These are phyloP conservation scores for Colletes latitarsis DNA, from an alignment of 1,140 invertebrate genomes.

Conservation along the genomic window DNA sequence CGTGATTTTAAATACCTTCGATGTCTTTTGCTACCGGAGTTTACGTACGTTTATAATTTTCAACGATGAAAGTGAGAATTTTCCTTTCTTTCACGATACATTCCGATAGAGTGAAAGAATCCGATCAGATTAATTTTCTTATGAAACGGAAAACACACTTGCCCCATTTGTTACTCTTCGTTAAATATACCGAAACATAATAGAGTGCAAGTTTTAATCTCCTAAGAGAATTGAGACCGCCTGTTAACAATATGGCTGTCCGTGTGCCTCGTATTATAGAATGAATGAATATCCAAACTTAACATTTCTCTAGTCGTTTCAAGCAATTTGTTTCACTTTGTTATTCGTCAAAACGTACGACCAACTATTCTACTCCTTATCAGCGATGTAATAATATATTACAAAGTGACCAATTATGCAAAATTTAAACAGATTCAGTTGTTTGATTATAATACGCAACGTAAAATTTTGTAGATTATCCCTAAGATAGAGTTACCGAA, in stretches of 20 bases:
- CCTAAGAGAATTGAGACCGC: slow-evolving; percentile 35
- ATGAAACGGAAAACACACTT: slow-evolving; percentile 1
- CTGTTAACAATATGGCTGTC: slow-evolving; percentile 54
- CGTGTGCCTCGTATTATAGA: slow-evolving; percentile 55
- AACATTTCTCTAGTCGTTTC: too few relatives aligned
- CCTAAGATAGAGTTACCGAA: too few relatives aligned
- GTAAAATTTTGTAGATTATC: too few relatives aligned
- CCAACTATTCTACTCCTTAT: too few relatives aligned
- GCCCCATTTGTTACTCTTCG: slow-evolving; percentile 10
- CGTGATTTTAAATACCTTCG: slow-evolving; percentile 6
- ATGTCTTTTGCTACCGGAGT: slow-evolving; percentile 1
- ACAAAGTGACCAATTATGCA: too few relatives aligned
- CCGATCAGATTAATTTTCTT: slow-evolving; percentile 36
- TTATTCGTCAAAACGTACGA: too few relatives aligned
- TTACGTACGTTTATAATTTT: slow-evolving; percentile 13
- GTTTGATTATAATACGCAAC: too few relatives aligned
- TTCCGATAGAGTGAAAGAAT: slow-evolving; percentile 48
- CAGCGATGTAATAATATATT: too few relatives aligned
- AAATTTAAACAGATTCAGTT: too few relatives aligned
- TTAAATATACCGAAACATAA: slow-evolving; percentile 29
- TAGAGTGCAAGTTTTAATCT: slow-evolving; percentile 31
- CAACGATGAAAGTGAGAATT: slow-evolving; percentile 40
- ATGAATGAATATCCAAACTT: slow-evolving; percentile 53
- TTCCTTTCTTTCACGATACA: slow-evolving; percentile 49
- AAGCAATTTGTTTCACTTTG: too few relatives aligned